These are phyloP conservation scores for Deroplatys truncata DNA, from an alignment of 2,888 invertebrate genomes.

Conservation along the genomic window DNA sequence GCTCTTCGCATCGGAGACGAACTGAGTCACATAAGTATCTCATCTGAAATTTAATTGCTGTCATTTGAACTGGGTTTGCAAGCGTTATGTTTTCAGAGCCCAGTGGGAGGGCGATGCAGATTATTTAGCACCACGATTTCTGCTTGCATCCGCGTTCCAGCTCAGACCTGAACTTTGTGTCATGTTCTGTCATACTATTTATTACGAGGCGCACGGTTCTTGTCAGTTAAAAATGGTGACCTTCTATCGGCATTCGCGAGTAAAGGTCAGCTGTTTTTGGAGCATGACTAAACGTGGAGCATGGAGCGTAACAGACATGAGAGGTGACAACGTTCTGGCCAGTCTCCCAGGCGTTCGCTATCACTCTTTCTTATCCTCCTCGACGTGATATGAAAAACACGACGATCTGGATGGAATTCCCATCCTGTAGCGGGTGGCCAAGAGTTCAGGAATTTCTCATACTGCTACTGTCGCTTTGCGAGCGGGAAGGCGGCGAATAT, in stretches of 20 bases:
- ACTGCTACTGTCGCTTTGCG: no score
- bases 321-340: not conserved
- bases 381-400: not conserved
- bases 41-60: no score
- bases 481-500: no score
- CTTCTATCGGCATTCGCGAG: not conserved
- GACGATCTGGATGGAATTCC: not conserved
- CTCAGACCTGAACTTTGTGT: not conserved
- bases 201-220: not conserved
- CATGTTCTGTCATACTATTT: not conserved
- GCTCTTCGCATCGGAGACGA: no score
- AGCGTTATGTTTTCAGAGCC: no score
- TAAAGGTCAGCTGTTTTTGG: not conserved
- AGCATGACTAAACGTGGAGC: not conserved
- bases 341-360: not conserved
- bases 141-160: not conserved
- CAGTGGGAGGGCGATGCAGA: not conserved
- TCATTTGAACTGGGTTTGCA: no score
- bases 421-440: not conserved
- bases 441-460: not conserved
- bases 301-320: not conserved
- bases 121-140: not conserved
- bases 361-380: not conserved
- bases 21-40: no score
- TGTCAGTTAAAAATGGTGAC: not conserved